phyloP scores from a whole-genome alignment of 2,113 vertebrate genomes.

The Rhinopithecus roxellana region DNA sequence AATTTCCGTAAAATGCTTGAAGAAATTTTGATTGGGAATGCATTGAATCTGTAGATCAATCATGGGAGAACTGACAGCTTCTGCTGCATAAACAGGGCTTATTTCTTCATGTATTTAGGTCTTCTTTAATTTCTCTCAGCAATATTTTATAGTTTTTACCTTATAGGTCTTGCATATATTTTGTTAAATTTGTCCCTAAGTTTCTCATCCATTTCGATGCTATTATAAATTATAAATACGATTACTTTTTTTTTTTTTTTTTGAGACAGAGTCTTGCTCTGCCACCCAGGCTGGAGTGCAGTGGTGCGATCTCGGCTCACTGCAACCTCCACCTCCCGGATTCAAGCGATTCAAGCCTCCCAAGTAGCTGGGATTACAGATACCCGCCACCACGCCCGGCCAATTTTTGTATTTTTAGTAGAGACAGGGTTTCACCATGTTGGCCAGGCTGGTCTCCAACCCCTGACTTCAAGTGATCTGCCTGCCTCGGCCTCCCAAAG shows the following conservation, averaged over 20 bases:
- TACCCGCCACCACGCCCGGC: rapidly evolving
- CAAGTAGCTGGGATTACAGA: no score
- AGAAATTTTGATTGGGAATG: neutral
- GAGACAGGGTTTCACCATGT: no score
- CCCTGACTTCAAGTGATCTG: no score
- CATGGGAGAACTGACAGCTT: neutral
- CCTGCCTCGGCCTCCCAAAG: no score
- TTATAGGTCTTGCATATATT: neutral
- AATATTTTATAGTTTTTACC: neutral
- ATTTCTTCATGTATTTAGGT: neutral
- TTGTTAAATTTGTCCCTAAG: neutral
- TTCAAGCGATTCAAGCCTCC: no score
- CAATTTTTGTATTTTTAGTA: no score
- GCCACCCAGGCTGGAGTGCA: no score
- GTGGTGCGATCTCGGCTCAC: no score
- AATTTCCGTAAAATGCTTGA: neutral
- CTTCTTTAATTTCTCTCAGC: neutral
- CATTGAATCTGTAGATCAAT: neutral
- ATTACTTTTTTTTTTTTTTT: neutral
- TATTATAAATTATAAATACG: neutral
- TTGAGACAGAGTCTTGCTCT: no score
- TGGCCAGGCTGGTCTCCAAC: no score
- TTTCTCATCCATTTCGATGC: neutral
- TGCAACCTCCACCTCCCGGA: no score
- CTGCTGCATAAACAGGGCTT: neutral